Base-by-base conservation (phyloP, 2,797 vertebrate genomes). In the Tenualosa thibaudeaui region DNA sequence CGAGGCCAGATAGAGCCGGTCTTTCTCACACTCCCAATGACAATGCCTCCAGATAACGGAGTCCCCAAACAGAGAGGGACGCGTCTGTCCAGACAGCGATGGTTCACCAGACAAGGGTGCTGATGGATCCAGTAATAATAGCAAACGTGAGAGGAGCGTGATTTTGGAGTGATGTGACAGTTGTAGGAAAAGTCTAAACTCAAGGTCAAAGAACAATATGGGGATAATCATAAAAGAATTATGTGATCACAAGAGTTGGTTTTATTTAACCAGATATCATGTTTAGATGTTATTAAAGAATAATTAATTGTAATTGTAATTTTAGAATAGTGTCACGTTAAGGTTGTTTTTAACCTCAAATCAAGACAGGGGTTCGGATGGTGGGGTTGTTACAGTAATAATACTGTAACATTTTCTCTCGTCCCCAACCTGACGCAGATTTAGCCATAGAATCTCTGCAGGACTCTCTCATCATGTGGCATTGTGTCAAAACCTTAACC, bases 151-250 rank as follows among this genome's bases (percentile, higher is more conserved):
- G 4, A 22, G 17, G 56, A 58, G 56, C 3, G 56, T 22, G 19
- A 58, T 17, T 58, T 49, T 49, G 56, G 56, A 58, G 56, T 58
- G 56, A n/a, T 26, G 62, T 68, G 62, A 68, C 62, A 68, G 62
- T 37, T 31, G 62, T 68, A 24, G 62, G 62, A 68, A 68, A 31
- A 68, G 62, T 13, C 24, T 58, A 17, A 13, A 54, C 15, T 6
- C 19, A n/a, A 58, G 56, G 56, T 58, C 22, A n/a, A 22, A n/a
- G 6, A 58, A 58, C 5, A 58, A 58, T 22, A 6, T 58, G 17
- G 17, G 17, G 13, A 58, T 19, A 19, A 58, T 19, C 19, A 6
- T 10, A 58, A 22, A 19, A 58, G 54, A 58, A 58, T 58, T 6
- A 58, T 22, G 17, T n/a, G 56, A 1, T 58, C 22, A n/a, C 19